Percentiles rank a stretch among this genome's conserved stretches.
phyloP scores from a whole-genome alignment of 2,113 vertebrate genomes.

The Esox niger region DNA sequence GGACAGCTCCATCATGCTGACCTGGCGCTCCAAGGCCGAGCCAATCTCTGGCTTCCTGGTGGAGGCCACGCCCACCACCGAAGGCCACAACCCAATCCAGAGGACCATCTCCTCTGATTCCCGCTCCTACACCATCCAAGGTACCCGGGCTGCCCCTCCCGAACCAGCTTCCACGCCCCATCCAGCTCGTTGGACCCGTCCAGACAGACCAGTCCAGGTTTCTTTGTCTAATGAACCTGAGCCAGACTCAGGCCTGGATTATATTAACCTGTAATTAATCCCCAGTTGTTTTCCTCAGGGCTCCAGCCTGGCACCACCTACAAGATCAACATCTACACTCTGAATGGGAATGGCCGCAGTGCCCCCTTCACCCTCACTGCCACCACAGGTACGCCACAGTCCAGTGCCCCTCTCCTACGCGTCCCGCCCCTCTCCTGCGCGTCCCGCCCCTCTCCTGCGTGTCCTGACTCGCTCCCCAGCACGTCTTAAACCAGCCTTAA shows the following conservation, averaged over 20 bases:
- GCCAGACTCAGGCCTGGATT: background rate
- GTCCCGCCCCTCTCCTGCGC: background rate
- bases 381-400: constrained; percentile 85
- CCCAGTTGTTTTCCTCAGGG: constrained; percentile 64
- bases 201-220: background rate
- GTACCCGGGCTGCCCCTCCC: background rate
- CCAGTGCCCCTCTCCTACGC: background rate
- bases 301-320: constrained; percentile 89
- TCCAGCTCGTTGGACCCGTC: background rate
- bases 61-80: constrained; percentile 72
- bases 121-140: constrained; percentile 61
- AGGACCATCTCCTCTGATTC: constrained; percentile 77
- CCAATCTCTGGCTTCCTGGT: constrained; percentile 91
- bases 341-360: constrained; percentile 90
- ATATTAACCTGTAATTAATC: background rate
- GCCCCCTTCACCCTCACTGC: constrained; percentile 84
- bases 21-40: constrained; percentile 90
- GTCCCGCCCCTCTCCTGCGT: background rate
- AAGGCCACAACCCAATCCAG: constrained; percentile 77
- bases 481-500: too few relatives aligned
- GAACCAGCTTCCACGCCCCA: background rate
- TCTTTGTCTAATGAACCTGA: too few relatives aligned
- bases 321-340: constrained; percentile 88
- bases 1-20: constrained; percentile 87
- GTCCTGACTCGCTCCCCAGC: too few relatives aligned